Base-by-base conservation (phyloP, 2,113 vertebrate genomes). In the Ictidomys tridecemlineatus region DNA sequence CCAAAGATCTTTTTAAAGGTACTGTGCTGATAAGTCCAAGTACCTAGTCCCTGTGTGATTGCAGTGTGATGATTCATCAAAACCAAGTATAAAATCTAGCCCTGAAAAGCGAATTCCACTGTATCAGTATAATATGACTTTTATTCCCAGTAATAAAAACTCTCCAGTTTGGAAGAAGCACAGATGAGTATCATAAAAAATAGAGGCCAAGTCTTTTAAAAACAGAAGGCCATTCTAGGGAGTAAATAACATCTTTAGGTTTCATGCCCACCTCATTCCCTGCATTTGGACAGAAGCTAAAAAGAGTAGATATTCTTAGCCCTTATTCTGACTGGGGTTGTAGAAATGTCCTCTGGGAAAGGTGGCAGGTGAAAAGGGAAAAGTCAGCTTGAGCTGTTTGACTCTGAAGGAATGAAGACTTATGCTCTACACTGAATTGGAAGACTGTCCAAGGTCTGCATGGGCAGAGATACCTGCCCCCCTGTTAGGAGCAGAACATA, bases 161-260 rank as follows among this genome's bases (percentile, higher is more conserved):
- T 94, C 17, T n/a, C 24, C 28, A 70, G 26, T 76, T 22, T 32
- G 53, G 72, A 85, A 70, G 26, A 85, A 85, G 10, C 24, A 88
- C 42, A 74, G 70, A 30, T 90, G n/a, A 78, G 4, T 91, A 77
- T 73, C 22, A 63, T 89, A 84, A 58, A 89, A 93, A 91, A 34
- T 58, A 2, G 80, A 93, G 77, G 5, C 28, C 32, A 93, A 37
- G 56, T 58, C 20, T 58, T 58, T 90, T 89, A 32, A 22, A 32
- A 72, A 72, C 12, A 13, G 9, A 95, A 76, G 58, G 16, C 2
- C 28, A 32, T 95, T 82, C 10, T 37, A n/a, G 32, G 76, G 32
- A 77, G 3, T 73, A 61, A 70, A 51, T 86, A 93, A 69, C 94
- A 82, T 76, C 42, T 42, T 58, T 89, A 70, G 58, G 37, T 77